Base-by-base conservation (phyloP, 2,797 vertebrate species). In the Tiaroga cobitis region DNA sequence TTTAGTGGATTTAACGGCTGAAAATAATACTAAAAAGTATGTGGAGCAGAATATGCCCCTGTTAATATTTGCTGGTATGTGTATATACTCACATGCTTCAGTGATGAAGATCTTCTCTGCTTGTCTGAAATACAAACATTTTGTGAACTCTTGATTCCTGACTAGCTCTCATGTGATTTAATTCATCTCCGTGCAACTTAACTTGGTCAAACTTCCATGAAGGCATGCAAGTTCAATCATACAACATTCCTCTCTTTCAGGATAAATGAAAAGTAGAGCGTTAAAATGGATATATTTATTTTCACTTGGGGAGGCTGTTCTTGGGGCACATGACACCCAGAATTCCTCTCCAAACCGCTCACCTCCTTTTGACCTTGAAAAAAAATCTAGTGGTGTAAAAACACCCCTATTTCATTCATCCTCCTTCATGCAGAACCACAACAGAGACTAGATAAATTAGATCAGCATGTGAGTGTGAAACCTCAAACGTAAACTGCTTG, bases 161-260 rank as follows among this genome's bases (percentile, higher is more conserved):
- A 67, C 81, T 86, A 82, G 75, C 26, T 46, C 59, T 79, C 46
- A 75, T 84, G 51, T 84, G 84, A 82, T 81, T 76, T 34, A 80
- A 81, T 85, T 68, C 87, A 70, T 34, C 32, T 26, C 21, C 0
- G 24, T 49, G 15, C 77, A 65, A 80, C 70, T 37, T 75, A 81
- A 69, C 80, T 80, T 65, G 15, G 61, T 73, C 59, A 81, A 81
- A 56, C 65, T 34, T 41, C 29, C 54, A 34, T 54, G 19, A 85
- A 85, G 67, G 63, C 29, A 81, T 63, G 54, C 39, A 65, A 46
- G 26, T 59, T 51, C 59, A 63, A 15, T 34, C 65, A n/a, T 21
- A 26, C 61, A 79, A 19, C 76, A 59, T 37, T 72, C 56, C 29
- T 84, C 37, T 85, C 21, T 80, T 46, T 76, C 13, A 39, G 74